Conservation (phyloP, 2,797 vertebrate species). For the Craterocephalus amniculus region DNA sequence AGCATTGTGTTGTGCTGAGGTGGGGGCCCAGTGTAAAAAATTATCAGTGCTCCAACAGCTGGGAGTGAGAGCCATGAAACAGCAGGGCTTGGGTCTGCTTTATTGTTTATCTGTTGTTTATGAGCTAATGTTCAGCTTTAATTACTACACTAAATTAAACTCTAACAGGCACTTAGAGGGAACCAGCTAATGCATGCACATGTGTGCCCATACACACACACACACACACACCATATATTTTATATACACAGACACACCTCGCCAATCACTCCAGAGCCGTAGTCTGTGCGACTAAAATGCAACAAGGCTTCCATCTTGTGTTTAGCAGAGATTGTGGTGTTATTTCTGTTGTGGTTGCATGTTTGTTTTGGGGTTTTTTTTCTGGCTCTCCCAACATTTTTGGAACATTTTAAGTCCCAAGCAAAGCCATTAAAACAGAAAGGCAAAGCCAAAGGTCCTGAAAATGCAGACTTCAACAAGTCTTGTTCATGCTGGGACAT, state of each 20-base stretch:
- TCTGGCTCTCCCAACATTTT: slow-evolving; percentile 22
- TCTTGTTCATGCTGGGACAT: slow-evolving; percentile 47
- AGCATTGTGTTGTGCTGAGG: slow-evolving; percentile 79
- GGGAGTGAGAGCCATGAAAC: slow-evolving; percentile 96
- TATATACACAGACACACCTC: slow-evolving; percentile 71
- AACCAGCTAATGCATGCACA: slow-evolving; percentile 74
- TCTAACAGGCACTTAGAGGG: slow-evolving; percentile 97
- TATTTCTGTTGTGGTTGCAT: slow-evolving; percentile 41
- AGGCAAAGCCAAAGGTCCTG: slow-evolving; percentile 41
- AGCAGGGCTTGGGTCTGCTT: slow-evolving; percentile 94
- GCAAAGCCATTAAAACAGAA: slow-evolving; percentile 23
- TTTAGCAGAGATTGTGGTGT: slow-evolving; percentile 52
- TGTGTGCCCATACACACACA: slow-evolving; percentile 27
- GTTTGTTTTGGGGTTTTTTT: slow-evolving; percentile 14
- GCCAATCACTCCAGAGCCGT: slow-evolving; percentile 75
- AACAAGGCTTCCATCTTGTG: slow-evolving; percentile 73
- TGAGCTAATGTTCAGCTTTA: slow-evolving; percentile 99
- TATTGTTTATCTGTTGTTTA: slow-evolving; percentile 99
- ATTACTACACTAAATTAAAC: slow-evolving; percentile 99
- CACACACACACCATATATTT: slow-evolving; percentile 51
- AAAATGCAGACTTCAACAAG: slow-evolving; percentile 65
- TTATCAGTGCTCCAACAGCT: slow-evolving; percentile 96
- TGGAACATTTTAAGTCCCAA: slow-evolving; percentile 12
- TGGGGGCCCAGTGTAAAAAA: slow-evolving; percentile 91
- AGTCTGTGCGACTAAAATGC: slow-evolving; percentile 56